Evolutionary conservation across 2,113 vertebrate genomes (phyloP), one percentile per base, ranked within the genome.

Genomic region (Colaptes auratus): DNA sequence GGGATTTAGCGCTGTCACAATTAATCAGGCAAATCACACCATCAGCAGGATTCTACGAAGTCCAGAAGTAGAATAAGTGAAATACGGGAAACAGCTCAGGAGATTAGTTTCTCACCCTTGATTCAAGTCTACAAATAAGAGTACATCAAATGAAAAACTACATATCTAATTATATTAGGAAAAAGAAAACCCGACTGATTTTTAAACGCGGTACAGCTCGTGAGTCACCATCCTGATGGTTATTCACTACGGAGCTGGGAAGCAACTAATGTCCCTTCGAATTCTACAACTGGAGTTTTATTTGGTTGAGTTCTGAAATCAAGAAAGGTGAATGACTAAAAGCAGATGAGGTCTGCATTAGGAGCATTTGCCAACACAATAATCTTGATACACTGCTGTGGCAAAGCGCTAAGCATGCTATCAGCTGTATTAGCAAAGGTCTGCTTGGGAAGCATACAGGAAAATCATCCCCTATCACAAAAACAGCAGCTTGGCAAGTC

Each of bases 151-250:
- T 16, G 9, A 89, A 21, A 72, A 67, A 85, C 15, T 83, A 64
- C 6, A 52, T 52, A 52, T 24, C n/a, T 95, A 93, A 93, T 88
- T 72, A 84, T 72, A 86, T 92, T 96, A 89, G 46, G 75, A 95
- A 88, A 60, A 39, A 12, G 5, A 39, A 96, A 95, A 75, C 5
- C 84, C 13, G 16, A 88, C 86, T 91, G 76, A 91, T 90, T 96
- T 95, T 95, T 96, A 95, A 95, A 92, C 73, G 90, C 66, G 58
- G 27, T 83, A 76, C 75, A 92, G 87, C 56, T 90, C 64, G 76
- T 77, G 58, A 56, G 55, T 81, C 84, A 94, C 55, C 76, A 89
- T 86, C 46, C 63, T 63, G 81, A 69, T 79, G 76, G 95, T 91
- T 84, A 91, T 84, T 87, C 88, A 91, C 30, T 35, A 94, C 20